Evolutionary conservation across 2,113 vertebrate genomes (phyloP).

Genomic region (Dipodomys ordii): DNA sequence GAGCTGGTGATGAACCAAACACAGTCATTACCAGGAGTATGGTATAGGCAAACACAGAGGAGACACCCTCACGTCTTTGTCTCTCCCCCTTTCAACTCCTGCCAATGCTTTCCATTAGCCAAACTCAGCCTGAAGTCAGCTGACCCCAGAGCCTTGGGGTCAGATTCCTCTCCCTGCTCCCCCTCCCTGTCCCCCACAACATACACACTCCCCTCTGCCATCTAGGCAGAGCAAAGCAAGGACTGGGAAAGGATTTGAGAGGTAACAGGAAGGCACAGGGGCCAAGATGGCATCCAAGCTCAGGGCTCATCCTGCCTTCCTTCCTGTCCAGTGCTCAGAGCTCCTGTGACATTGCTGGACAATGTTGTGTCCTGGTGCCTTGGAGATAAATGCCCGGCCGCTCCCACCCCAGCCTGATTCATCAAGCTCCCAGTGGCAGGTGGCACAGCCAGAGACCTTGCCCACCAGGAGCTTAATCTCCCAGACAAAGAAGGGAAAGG

Average conservation of each 20-base stretch:
- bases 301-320: not conserved
- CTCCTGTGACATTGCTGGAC: not conserved
- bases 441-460: conserved; percentile 55
- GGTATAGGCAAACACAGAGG: not conserved
- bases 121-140: not conserved
- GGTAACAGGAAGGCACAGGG: not conserved
- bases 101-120: not conserved
- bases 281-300: accelerated
- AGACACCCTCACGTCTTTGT: no score
- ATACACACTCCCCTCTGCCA: no score
- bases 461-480: conserved; percentile 66
- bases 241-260: not conserved
- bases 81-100: not conserved
- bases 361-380: not conserved
- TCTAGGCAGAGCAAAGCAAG: not conserved
- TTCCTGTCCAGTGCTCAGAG: not conserved
- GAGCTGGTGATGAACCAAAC: not conserved
- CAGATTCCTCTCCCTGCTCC: no score
- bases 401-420: not conserved
- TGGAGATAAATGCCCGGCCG: conserved; percentile 22
- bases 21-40: not conserved
- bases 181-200: no score
- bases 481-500: conserved; percentile 37
- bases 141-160: not conserved
- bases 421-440: conserved; percentile 61